Base-by-base conservation (phyloP, 2,797 vertebrate species). In the Aulostomus chinensis region DNA sequence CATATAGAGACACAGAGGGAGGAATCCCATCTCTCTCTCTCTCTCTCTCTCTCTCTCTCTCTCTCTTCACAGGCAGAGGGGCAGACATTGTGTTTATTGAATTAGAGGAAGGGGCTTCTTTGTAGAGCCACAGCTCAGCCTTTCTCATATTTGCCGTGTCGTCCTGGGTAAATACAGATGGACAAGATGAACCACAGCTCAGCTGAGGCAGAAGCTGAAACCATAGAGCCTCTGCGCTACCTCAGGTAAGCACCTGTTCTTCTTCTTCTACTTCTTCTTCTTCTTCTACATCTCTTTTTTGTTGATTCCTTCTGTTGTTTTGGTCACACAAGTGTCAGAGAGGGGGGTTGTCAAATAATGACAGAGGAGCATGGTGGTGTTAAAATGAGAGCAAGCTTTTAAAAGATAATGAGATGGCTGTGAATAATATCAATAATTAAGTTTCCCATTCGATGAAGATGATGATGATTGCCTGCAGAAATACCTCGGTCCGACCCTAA, bases 161-260 rank as follows among this genome's bases (percentile, higher is more conserved):
- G 48, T 52, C 25, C 56, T 47, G 53, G 65, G 68, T 63, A 68
- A 74, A 47, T 61, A 39, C 62, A 71, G 71, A 85, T 78, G 73
- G 80, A 86, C 81, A 89, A 90, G 76, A 93, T 92, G 91, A 92
- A 92, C 81, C 88, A 91, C 82, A 91, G 89, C 87, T 86, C 88
- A 54, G 86, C 80, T 17, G 89, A 92, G 43, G 87, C 83, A 60
- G 89, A 90, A 28, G 64, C 85, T 30, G 91, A 90, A 67, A 88
- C 76, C 79, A 89, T 81, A 67, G 91, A 93, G 59, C 80, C 88
- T 2, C 83, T 92, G 80, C 90, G 88, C 15, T 91, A 88, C 81
- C 85, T 92, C 81, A 92, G 90, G 91, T 92, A 90, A 62, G 83
- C 63, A 43, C 60, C 55, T 57, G 50, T n/a, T 12, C 31, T 25